Conservation (phyloP, 2,113 vertebrate species). For the Peromyscus polionotus region DNA sequence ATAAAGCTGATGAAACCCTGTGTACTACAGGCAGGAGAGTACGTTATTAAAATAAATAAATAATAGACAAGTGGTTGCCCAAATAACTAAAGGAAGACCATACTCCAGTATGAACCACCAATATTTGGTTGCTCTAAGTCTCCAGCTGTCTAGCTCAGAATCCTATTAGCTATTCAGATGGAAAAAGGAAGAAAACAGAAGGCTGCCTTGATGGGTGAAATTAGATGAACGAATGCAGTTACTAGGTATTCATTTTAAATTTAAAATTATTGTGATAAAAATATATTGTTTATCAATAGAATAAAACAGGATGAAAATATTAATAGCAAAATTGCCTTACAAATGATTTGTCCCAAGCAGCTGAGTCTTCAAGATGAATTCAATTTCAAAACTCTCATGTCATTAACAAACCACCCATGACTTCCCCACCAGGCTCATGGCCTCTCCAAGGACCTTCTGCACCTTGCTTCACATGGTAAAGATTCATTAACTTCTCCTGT, state of each 20-base stretch:
- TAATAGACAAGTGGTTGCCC: not conserved
- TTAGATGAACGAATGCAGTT: constrained; percentile 66
- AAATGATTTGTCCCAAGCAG: constrained; percentile 86
- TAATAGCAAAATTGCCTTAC: constrained; percentile 84
- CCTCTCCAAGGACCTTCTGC: constrained; percentile 80
- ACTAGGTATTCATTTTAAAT: constrained; percentile 76
- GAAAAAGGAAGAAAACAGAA: constrained; percentile 28
- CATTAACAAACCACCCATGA: constrained; percentile 85
- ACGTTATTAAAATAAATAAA: not conserved
- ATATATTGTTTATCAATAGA: constrained; percentile 82
- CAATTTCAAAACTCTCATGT: constrained; percentile 82
- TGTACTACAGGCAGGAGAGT: not conserved
- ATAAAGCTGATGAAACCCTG: not conserved
- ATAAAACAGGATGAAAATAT: constrained; percentile 82
- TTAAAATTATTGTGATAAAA: constrained; percentile 84
- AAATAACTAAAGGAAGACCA: constrained; percentile 24
- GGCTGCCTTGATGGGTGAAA: not conserved
- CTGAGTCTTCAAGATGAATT: constrained; percentile 87
- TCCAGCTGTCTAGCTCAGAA: not conserved
- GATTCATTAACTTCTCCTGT: constrained; percentile 87
- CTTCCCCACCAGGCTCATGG: constrained; percentile 84
- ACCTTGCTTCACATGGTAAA: constrained; percentile 80
- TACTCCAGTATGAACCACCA: constrained; percentile 16
- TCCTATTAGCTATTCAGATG: constrained; percentile 36
- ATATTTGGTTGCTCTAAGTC: not conserved